Percentiles rank a stretch among this genome's conserved stretches.
Evolutionary conservation across 2,888 invertebrate genomes (phyloP).

Genomic region (Abrostola tripartita): DNA sequence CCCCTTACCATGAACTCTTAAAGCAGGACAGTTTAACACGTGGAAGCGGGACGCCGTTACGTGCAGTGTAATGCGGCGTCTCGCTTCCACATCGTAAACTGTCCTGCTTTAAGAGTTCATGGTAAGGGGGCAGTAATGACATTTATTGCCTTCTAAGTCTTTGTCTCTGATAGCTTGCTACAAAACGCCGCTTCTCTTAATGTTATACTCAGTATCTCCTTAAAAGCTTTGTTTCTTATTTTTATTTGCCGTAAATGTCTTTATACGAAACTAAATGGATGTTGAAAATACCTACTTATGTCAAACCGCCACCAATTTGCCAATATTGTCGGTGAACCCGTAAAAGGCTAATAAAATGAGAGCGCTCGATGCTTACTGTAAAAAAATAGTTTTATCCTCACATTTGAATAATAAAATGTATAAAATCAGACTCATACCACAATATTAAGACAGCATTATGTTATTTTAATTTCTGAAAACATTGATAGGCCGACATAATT

Average conservation of each 20-base stretch:
- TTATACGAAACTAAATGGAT: conserved; percentile 70
- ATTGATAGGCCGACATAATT: conserved; percentile 41
- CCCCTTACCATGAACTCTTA: no score
- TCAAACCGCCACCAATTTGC: conserved; percentile 64
- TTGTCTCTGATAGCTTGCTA: conserved; percentile 60
- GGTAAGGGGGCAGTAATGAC: no score
- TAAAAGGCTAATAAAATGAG: conserved; percentile 32
- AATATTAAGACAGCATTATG: conserved; percentile 35
- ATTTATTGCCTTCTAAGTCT: conserved; percentile 63
- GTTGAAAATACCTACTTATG: conserved; percentile 63
- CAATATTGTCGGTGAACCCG: conserved; percentile 36
- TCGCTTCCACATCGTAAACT: no score
- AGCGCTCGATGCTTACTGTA: conserved; percentile 10
- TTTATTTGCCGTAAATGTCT: conserved; percentile 68
- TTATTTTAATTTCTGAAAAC: conserved; percentile 40
- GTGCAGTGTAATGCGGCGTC: no score
- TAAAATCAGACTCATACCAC: conserved; percentile 34
- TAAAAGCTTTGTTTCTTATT: conserved; percentile 67
- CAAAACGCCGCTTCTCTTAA: conserved; percentile 59
- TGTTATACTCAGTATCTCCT: conserved; percentile 64
- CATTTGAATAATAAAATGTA: conserved; percentile 43
- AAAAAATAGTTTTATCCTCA: conserved; percentile 23
- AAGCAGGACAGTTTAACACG: no score
- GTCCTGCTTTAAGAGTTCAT: no score
- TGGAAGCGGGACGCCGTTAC: no score